Evolutionary conservation across 2,113 vertebrate genomes (phyloP).

Genomic region (Cepphus grylle): DNA sequence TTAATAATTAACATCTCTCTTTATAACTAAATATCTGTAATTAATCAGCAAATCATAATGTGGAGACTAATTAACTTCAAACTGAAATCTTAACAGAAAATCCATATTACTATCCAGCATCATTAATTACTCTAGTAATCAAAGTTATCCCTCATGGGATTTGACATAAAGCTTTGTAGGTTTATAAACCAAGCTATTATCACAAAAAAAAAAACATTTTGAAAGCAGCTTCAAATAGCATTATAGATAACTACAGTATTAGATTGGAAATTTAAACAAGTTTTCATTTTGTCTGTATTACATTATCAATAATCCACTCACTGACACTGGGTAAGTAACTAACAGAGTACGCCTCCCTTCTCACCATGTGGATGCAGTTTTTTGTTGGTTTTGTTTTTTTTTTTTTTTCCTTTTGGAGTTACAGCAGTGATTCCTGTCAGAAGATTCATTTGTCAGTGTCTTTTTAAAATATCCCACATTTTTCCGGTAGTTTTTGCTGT

Average conservation of each 20-base stretch:
- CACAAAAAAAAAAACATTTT: slow-evolving; percentile 41
- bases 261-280: slow-evolving; percentile 46
- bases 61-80: slow-evolving; percentile 95
- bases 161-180: slow-evolving; percentile 85
- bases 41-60: slow-evolving; percentile 98
- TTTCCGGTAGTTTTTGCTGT: background rate
- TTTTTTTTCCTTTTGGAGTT: background rate
- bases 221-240: slow-evolving; percentile 55
- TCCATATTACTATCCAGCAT: slow-evolving; percentile 89
- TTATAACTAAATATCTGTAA: slow-evolving; percentile 97
- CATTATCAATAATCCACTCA: slow-evolving; percentile 8
- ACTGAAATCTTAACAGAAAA: slow-evolving; percentile 94
- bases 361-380: accelerated
- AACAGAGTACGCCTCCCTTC: background rate
- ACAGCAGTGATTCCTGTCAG: background rate
- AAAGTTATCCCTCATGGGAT: slow-evolving; percentile 87
- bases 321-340: background rate
- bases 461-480: background rate
- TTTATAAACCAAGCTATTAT: slow-evolving; percentile 76
- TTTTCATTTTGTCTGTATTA: slow-evolving; percentile 2
- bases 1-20: slow-evolving; percentile 98
- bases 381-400: background rate
- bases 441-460: background rate
- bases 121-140: slow-evolving; percentile 97
- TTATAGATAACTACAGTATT: slow-evolving; percentile 43